Base-by-base conservation (phyloP, 2,113 vertebrate species). In the Galemys pyrenaicus region DNA sequence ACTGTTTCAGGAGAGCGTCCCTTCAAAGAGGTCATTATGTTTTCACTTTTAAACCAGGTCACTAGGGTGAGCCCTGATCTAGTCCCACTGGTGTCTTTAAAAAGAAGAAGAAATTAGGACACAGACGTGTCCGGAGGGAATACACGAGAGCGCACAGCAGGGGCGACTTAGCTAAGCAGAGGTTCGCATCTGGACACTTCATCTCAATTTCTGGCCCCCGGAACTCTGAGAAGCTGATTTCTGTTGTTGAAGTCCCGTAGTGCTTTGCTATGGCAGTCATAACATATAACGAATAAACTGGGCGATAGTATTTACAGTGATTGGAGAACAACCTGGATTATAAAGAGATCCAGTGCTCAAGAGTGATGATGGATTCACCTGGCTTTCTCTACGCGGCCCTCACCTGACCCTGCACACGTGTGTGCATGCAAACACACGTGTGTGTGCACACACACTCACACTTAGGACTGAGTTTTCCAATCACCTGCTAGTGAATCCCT, bases 361-460 rank as follows among this genome's bases (percentile, higher is more conserved):
- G 37, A 1, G 51, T 54, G 51, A 2, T 49, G 70, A 11, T 3
- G 44, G 11, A 49, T 46, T 65, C 74, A 65, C 75, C n/a, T n/a
- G n/a, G 35, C 2, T 0, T 2, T 6, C 32, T 60, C 46, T 19
- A 8, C 0, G n/a, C 7, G 5, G 26, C 49, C 30, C 10, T 37
- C 0, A 2, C 85, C 58, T 1, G 20, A 30, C 60, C 9, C 60
- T 0, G 30, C 73, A 30, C 26, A 24, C 0, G 3, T 11, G 28
- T 62, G 28, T 30, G 28, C 60, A 7, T 56, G 54, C 54, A 56
- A 22, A 56, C 54, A 56, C 26, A 24, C 0, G 3, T 11, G 28
- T 62, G 28, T 30, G 28, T 44, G 78, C 30, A 17, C 8, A 24
- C n/a, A 7, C 2, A 2, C 1, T 0, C 39, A 9, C 4, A 1